These are phyloP conservation scores for Megastigmus dorsalis DNA, from an alignment of 2,888 invertebrate species.

Conservation along the genomic window DNA sequence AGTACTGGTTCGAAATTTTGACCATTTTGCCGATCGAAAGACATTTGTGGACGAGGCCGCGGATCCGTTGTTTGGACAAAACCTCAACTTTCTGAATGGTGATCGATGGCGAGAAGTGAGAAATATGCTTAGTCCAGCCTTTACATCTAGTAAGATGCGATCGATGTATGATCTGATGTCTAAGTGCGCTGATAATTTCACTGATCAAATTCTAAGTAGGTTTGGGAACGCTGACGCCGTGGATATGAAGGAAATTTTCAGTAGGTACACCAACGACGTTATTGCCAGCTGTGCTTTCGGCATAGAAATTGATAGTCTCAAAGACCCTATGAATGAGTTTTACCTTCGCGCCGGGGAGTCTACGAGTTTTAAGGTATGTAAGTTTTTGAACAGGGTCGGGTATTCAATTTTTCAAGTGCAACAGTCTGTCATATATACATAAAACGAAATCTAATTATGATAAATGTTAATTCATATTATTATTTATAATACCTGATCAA, in stretches of 20 bases:
- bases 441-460: not conserved
- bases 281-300: constrained; percentile 59
- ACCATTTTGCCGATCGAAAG: constrained; percentile 65
- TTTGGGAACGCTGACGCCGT: constrained; percentile 39
- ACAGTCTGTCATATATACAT: not conserved
- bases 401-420: not conserved
- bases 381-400: too few relatives aligned
- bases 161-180: constrained; percentile 75
- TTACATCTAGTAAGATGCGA: constrained; percentile 78
- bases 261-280: constrained; percentile 56
- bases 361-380: constrained; percentile 36
- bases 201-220: constrained; percentile 40
- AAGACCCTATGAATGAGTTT: constrained; percentile 63
- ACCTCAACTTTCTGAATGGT: constrained; percentile 65
- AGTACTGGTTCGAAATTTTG: constrained; percentile 65
- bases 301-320: constrained; percentile 61
- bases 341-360: constrained; percentile 55
- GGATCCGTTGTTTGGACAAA: constrained; percentile 60
- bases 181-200: constrained; percentile 65
- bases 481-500: too few relatives aligned
- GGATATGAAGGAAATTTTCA: constrained; percentile 63
- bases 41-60: constrained; percentile 56
- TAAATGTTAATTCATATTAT: not conserved
- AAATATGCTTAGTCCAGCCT: constrained; percentile 76
- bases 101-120: constrained; percentile 76